Base-by-base conservation (phyloP, 2,888 invertebrate genomes). In the Chrysomela aeneicollis region DNA sequence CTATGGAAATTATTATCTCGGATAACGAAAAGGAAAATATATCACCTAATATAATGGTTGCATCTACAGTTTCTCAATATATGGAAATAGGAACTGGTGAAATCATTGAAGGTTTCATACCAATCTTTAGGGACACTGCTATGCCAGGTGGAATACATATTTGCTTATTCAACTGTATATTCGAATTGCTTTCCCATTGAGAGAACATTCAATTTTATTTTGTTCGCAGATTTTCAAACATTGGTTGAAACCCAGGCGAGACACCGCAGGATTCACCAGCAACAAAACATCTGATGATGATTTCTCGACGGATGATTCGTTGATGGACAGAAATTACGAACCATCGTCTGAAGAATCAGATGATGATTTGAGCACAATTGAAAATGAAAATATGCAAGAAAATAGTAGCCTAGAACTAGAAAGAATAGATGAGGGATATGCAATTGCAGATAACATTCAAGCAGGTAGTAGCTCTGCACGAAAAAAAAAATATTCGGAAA, bases 391-490 rank as follows among this genome's bases (percentile, higher is more conserved):
- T 58, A 21, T 47, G 47, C 6, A 47, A 58, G 52, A 51, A 53
- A 83, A 84, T 32, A 86, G 85, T 62, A 86, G 87, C 61, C 46
- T 61, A 22, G 26, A 35, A 9, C 32, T 59, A 59, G 35, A 37
- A 21, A 17, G 17, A 18, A 49, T 12, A 35, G 46, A 58, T 47
- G 37, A 58, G 32, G 9, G 10, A 35, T 6, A 35, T 35, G 32
- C 32, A 35, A 35, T 4, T 10, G 32, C 32, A 35, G 32, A 35
- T 35, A 35, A 10, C 32, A 35, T 35, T 35, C 32, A 35, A 35
- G 32, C 32, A 32, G 30, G 30, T 22, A 26, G 30, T 53, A 22
- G 22, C 30, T 53, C 53, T 10, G 53, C 32, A 58, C 58, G 58
- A n/a, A 58, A 58, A 22, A 58, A 58, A 47, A 58, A 54, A 54